Evolutionary conservation across 2,888 invertebrate genomes (phyloP), one percentile per base, ranked within the genome.

Genomic region (Cistogaster globosa): DNA sequence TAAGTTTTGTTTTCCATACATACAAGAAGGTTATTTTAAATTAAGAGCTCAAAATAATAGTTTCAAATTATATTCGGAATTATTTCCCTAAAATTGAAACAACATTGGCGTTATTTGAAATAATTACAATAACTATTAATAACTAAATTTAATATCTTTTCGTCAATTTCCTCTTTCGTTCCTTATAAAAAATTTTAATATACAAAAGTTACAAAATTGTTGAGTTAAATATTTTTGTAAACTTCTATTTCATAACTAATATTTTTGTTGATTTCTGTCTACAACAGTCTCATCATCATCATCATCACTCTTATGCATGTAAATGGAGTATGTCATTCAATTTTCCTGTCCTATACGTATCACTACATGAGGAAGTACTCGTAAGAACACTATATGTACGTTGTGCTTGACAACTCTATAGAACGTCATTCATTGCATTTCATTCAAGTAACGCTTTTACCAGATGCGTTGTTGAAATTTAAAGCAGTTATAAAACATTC

Each of bases 341-440:
- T 71, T 72, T 69, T 63, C 16, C 36, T 71, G 57, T 58, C 77
- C 57, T 48, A 78, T 68, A 53, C 57, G 16, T 57, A 22, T n/a
- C 6, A 71, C 12, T 57, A 65, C 58, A 38, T 18, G 18, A 26
- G 16, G 9, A 69, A 42, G 38, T 58, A 71, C 60, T 63, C 12
- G 20, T 9, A 53, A 63, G 36, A 36, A 48, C 5, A 77, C 76
- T 38, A 51, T n/a, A 7, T 11, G 42, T 45, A 65, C 22, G 14
- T 67, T 62, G 53, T 55, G n/a, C 65, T 68, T 74, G 83, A 78
- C 77, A 83, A 68, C 72, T 72, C 45, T 62, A 42, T 45, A 62
- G 57, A 36, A 51, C 53, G 60, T 65, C 58, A 32, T 83, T 83
- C 60, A 53, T 71, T 38, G 32, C 26, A 60, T 58, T 4, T 57